Evolutionary conservation across 2,113 vertebrate genomes (phyloP).

Genomic region (Orthonyx spaldingii): DNA sequence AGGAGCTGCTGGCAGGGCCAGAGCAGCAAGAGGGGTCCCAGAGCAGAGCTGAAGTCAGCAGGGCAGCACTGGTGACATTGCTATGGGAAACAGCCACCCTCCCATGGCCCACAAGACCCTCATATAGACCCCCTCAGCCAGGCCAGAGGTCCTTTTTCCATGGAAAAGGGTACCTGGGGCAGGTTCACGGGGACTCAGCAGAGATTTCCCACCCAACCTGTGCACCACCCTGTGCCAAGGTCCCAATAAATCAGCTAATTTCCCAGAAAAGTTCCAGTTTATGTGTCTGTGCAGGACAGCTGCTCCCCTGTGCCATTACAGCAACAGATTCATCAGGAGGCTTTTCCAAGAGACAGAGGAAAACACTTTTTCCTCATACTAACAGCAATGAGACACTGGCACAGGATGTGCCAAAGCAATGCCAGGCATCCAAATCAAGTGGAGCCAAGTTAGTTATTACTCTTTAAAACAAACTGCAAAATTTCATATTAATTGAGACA

Average conservation of each 20-base stretch:
- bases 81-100: neutral
- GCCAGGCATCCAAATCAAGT: neutral
- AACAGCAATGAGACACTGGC: accelerated
- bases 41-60: neutral
- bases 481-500: neutral
- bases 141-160: neutral
- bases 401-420: neutral
- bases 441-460: neutral
- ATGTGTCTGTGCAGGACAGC: neutral
- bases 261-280: neutral
- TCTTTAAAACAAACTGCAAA: neutral
- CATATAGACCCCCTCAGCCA: accelerated
- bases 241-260: neutral
- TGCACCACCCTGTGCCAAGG: neutral
- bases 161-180: neutral
- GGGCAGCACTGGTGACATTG: neutral
- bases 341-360: neutral
- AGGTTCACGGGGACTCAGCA: neutral
- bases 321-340: neutral
- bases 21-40: accelerated
- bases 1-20: neutral
- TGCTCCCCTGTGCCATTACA: no score
- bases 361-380: neutral
- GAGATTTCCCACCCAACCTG: neutral
- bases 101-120: neutral